These are phyloP conservation scores for Aplodontia rufa DNA, from an alignment of 2,113 vertebrate species.

Conservation along the genomic window DNA sequence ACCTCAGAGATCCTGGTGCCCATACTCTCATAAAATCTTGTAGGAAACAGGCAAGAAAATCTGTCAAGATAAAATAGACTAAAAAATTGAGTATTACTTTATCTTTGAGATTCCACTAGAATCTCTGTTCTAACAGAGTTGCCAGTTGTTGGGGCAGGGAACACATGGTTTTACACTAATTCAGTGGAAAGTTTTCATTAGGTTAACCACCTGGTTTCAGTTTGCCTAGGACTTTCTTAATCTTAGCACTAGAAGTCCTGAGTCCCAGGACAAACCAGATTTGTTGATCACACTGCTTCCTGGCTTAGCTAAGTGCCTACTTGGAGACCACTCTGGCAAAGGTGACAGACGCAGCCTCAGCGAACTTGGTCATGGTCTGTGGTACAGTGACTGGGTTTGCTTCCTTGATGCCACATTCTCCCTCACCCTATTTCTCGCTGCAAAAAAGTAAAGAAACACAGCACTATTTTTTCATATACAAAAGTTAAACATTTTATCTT, in stretches of 20 bases:
- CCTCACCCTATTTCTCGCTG: background rate
- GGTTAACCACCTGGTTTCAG: background rate
- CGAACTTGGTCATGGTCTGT: background rate
- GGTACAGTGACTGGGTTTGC: background rate
- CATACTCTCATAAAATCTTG: background rate
- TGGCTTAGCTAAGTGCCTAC: background rate
- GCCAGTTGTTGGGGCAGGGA: background rate
- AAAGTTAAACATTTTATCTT: constrained; percentile 33
- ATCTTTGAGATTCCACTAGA: background rate
- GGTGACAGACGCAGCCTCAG: accelerated
- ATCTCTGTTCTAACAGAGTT: background rate
- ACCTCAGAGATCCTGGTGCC: background rate
- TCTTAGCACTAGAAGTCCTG: background rate
- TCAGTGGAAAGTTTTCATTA: background rate
- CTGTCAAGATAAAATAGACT: background rate
- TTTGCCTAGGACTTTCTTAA: background rate
- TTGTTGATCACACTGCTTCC: background rate
- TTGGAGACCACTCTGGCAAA: background rate
- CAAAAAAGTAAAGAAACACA: background rate
- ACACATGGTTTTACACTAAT: background rate
- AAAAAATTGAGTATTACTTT: background rate
- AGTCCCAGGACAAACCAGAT: background rate
- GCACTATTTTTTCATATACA: background rate
- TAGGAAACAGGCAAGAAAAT: background rate
- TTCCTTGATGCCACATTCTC: background rate